Evolutionary conservation across 2,797 vertebrate genomes (phyloP), one percentile per base, ranked within the genome.

Genomic region (Hippoglossus hippoglossus): DNA sequence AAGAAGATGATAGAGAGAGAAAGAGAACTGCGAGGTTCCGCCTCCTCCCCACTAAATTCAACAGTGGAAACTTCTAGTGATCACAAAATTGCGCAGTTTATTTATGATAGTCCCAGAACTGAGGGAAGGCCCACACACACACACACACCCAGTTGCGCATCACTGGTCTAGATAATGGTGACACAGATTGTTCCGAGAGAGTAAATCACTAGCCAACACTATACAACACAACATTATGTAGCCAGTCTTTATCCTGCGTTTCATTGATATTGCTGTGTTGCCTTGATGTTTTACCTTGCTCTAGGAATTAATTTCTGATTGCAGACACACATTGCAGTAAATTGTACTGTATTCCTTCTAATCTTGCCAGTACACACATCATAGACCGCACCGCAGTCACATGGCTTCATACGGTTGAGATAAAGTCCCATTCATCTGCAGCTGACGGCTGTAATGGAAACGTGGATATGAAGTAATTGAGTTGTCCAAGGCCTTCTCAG

Each of bases 391-490:
- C 25, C 18, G 58, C 12, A 1, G 19, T 34, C n/a, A 18, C 22
- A 24, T 54, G 68, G 36, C 54, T 67, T 57, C 24, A 46, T 34
- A 8, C 25, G 21, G n/a, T 22, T 60, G 11, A 58, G 62, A 67
- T 60, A 5, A 52, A 60, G 55, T 19, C 31, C 11, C 34, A 21
- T 67, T 47, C 2, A 19, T 55, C 63, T 51, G 41, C 52, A 68
- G 59, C 52, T 62, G 66, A 55, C 7, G 0, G 25, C 67, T 49
- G 59, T 65, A 53, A 64, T 70, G 21, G 51, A 66, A 62, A 19
- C 46, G 34, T 56, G 24, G 44, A 55, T 73, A 52, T 67, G 24
- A 50, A 46, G 36, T 63, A 58, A 80, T 69, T 67, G 56, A 82
- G 55, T 67, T 53, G 26, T 82, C 39, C 52, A n/a, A 56, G 53